Conservation (phyloP, 2,113 vertebrate genomes). For the Poicephalus gulielmi region DNA sequence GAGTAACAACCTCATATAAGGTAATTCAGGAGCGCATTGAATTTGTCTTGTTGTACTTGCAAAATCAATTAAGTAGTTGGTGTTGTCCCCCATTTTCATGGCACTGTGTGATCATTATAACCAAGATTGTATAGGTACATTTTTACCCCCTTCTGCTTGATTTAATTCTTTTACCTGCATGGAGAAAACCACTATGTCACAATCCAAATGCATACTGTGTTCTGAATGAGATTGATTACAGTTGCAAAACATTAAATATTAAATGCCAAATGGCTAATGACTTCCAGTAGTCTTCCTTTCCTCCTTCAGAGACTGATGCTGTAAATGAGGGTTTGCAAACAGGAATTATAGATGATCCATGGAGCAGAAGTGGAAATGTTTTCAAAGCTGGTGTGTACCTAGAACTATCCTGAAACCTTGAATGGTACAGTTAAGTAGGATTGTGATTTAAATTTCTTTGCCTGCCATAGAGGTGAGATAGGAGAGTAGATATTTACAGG, state of each 20-base stretch:
- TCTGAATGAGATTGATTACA: constrained; percentile 25
- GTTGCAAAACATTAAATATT: constrained; percentile 55
- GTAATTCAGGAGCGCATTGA: constrained; percentile 45
- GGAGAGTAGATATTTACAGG: constrained; percentile 40
- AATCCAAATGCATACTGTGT: neutral
- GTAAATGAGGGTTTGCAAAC: neutral
- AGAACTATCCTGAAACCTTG: constrained; percentile 13
- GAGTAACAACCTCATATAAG: constrained; percentile 67
- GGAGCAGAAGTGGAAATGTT: neutral
- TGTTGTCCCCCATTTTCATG: neutral
- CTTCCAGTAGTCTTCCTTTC: constrained; percentile 8
- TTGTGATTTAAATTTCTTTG: constrained; percentile 16
- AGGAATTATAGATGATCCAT: neutral
- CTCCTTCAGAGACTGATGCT: constrained; percentile 2
- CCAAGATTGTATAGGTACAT: neutral
- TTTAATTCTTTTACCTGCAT: neutral
- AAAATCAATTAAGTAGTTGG: constrained; percentile 1
- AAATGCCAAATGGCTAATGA: constrained; percentile 39
- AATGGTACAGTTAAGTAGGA: neutral
- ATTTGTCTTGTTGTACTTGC: neutral
- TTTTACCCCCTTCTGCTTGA: neutral
- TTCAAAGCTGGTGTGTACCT: constrained; percentile 5
- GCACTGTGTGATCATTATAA: neutral
- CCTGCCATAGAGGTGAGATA: constrained; percentile 1
- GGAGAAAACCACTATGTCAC: neutral